Evolutionary conservation across 2,888 invertebrate species (phyloP).

Genomic region (Polymixis flavicincta): DNA sequence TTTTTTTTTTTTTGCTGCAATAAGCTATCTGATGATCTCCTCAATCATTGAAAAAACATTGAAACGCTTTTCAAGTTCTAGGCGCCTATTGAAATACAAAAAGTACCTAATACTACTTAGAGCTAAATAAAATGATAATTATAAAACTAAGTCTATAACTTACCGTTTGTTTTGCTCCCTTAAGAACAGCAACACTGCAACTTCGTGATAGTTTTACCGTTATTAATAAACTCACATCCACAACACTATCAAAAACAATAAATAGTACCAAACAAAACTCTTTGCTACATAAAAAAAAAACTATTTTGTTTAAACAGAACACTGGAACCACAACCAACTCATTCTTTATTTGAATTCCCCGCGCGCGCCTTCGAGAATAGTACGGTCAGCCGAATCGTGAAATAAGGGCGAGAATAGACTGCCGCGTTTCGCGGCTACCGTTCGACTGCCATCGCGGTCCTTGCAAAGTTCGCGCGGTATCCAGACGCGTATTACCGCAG

Average conservation of each 20-base stretch:
- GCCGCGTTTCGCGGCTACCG: constrained; percentile 71
- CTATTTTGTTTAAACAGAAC: constrained; percentile 48
- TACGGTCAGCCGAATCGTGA: constrained; percentile 40
- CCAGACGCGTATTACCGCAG: constrained; percentile 65
- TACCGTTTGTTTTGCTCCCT: constrained; percentile 50
- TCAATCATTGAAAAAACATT: background rate
- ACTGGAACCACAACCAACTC: constrained; percentile 59
- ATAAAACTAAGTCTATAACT: constrained; percentile 27
- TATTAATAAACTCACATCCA: constrained; percentile 57
- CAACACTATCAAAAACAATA: constrained; percentile 54
- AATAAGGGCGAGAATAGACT: constrained; percentile 71
- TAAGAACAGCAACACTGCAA: constrained; percentile 28
- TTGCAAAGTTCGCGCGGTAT: constrained; percentile 52
- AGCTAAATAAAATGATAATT: background rate
- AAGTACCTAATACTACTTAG: background rate
- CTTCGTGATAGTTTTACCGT: constrained; percentile 13
- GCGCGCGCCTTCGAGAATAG: constrained; percentile 65
- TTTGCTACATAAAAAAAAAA: constrained; percentile 30
- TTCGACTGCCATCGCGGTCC: constrained; percentile 64
- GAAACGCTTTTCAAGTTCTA: background rate
- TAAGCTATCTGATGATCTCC: background rate
- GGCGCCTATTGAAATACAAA: background rate
- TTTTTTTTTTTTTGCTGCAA: background rate
- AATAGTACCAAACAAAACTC: constrained; percentile 39
- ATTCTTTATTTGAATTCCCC: constrained; percentile 71